phyloP scores from a whole-genome alignment of 2,888 invertebrate species.

The Choreutis nemorana region DNA sequence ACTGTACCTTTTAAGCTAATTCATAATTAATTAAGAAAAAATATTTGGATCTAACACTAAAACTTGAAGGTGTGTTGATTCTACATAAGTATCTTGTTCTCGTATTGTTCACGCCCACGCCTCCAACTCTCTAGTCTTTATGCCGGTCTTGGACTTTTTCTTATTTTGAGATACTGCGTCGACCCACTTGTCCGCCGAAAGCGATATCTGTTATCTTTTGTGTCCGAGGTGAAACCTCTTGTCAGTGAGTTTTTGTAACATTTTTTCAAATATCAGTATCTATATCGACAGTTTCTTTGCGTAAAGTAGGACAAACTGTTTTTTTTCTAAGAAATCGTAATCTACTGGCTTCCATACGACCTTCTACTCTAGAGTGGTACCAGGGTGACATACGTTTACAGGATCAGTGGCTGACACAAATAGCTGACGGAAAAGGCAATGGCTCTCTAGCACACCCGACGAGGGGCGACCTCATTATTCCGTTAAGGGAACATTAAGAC shows the following conservation, averaged over 20 bases:
- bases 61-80: no score
- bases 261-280: background rate
- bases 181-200: slow-evolving; percentile 26
- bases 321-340: no score
- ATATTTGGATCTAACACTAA: no score
- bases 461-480: slow-evolving; percentile 32
- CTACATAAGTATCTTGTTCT: no score
- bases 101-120: slow-evolving; percentile 42
- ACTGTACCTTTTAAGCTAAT: no score
- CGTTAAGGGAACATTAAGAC: slow-evolving; percentile 32
- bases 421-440: slow-evolving; percentile 26
- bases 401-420: slow-evolving; percentile 25
- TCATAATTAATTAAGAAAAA: no score
- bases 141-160: slow-evolving; percentile 14
- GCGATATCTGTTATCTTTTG: slow-evolving; percentile 24
- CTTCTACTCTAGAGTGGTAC: no score
- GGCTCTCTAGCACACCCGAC: slow-evolving; percentile 15
- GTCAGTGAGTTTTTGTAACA: slow-evolving; percentile 8
- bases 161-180: slow-evolving; percentile 16
- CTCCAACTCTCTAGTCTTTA: slow-evolving; percentile 19
- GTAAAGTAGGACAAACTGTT: no score
- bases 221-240: slow-evolving; percentile 15
- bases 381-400: slow-evolving; percentile 11
- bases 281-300: no score
- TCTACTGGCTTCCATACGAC: no score